Conservation (phyloP, 2,797 vertebrate genomes). For the Platalea minor region DNA sequence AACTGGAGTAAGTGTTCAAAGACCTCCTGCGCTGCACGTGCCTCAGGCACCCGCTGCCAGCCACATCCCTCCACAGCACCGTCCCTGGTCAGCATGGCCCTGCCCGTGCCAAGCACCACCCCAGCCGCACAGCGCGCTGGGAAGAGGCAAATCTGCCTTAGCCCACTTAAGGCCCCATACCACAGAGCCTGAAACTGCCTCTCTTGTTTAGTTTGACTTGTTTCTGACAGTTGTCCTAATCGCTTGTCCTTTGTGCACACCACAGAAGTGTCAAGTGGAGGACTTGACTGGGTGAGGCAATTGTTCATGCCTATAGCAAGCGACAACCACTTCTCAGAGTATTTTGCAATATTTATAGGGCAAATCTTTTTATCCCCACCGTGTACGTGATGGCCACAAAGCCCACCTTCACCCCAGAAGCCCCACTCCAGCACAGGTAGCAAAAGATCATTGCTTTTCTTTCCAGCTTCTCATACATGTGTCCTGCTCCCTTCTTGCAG, state of each 20-base stretch:
- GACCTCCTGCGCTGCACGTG: accelerated
- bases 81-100: accelerated
- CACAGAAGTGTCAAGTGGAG: not conserved
- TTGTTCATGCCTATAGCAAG: not conserved
- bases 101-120: not conserved
- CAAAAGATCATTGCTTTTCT: not conserved
- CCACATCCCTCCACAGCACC: not conserved
- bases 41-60: not conserved
- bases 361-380: not conserved
- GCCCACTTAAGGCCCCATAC: not conserved
- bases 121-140: not conserved
- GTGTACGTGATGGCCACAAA: not conserved
- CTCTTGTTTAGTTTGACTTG: not conserved
- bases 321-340: not conserved
- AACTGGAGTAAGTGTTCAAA: slow-evolving; percentile 79
- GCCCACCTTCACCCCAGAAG: not conserved
- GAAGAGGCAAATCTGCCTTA: not conserved
- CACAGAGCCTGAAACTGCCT: not conserved
- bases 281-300: not conserved
- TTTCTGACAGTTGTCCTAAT: not conserved
- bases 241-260: not conserved
- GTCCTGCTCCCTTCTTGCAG: slow-evolving; percentile 32
- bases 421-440: not conserved
- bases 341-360: not conserved
- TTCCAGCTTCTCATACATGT: not conserved